Percentiles rank a stretch among this genome's conserved stretches.
phyloP scores from a whole-genome alignment of 1,140 invertebrate genomes.

The Gonatopus flavifemur region DNA sequence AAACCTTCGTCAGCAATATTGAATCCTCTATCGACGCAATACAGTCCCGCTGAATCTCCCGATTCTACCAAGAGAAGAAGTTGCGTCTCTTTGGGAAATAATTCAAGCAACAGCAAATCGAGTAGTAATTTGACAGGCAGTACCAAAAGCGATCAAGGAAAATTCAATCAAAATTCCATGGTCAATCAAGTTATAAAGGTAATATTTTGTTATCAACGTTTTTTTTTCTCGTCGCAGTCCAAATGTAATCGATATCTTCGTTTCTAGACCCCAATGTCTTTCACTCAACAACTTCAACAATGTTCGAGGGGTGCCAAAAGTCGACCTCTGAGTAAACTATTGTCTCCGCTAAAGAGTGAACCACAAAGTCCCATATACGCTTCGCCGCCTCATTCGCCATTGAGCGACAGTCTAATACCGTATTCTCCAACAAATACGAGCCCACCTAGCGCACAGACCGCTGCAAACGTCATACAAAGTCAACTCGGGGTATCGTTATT shows the following conservation, averaged over 20 bases:
- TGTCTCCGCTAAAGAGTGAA: constrained; percentile 74
- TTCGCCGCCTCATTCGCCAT: constrained; percentile 80
- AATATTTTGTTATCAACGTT: constrained; percentile 2
- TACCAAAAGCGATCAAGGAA: constrained; percentile 66
- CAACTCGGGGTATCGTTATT: constrained; percentile 52
- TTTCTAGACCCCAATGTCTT: constrained; percentile 63
- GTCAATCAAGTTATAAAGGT: constrained; percentile 54
- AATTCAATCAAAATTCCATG: constrained; percentile 55
- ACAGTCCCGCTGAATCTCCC: constrained; percentile 63
- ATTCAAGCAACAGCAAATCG: constrained; percentile 72
- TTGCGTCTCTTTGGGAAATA: constrained; percentile 71
- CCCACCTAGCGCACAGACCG: constrained; percentile 53
- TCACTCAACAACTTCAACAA: constrained; percentile 77
- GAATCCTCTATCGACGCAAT: constrained; percentile 58
- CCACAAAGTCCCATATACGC: constrained; percentile 81
- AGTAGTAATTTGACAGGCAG: constrained; percentile 71
- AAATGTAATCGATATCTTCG: no score
- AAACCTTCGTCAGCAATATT: constrained; percentile 69
- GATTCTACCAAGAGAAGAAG: constrained; percentile 71
- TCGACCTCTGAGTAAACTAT: constrained; percentile 62
- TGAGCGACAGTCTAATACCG: constrained; percentile 65
- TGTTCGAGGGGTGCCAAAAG: constrained; percentile 63
- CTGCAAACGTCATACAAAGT: constrained; percentile 52
- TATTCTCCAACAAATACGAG: constrained; percentile 55
- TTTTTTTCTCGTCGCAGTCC: neutral